phyloP scores from a whole-genome alignment of 1,140 invertebrate species.

The Trissolcus basalis region DNA sequence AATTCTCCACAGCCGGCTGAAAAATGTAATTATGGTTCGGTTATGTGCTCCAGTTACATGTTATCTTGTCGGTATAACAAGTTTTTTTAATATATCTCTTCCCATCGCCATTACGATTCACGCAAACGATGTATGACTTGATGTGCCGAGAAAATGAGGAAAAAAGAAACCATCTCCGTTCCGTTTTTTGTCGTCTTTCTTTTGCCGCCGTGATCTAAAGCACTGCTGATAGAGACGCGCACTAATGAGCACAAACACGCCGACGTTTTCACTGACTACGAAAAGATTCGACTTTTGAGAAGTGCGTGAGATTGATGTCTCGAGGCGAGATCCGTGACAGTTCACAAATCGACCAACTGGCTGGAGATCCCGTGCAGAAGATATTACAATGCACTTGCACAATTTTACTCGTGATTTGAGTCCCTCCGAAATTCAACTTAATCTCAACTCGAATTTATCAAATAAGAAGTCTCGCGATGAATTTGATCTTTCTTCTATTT shows the following conservation, averaged over 20 bases:
- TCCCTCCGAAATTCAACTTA: too few species aligned
- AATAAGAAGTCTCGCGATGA: too few species aligned
- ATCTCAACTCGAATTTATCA: too few species aligned
- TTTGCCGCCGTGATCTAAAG: slow-evolving; percentile 5
- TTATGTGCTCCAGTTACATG: too few species aligned
- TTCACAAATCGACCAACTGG: slow-evolving; percentile 19
- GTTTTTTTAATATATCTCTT: too few species aligned
- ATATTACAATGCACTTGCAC: not conserved
- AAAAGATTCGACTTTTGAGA: slow-evolving; percentile 21
- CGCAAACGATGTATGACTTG: slow-evolving; percentile 33
- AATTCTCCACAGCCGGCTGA: too few species aligned
- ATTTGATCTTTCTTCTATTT: too few species aligned
- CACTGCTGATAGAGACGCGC: slow-evolving; percentile 18
- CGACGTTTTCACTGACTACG: slow-evolving; percentile 27
- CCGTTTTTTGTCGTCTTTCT: slow-evolving; percentile 10
- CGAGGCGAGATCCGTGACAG: slow-evolving; percentile 6
- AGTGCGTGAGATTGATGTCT: slow-evolving; percentile 30
- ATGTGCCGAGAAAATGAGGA: slow-evolving; percentile 21
- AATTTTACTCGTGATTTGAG: too few species aligned
- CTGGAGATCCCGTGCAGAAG: not conserved
- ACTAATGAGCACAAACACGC: slow-evolving; percentile 38
- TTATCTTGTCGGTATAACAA: too few species aligned
- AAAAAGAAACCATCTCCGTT: slow-evolving; percentile 25
- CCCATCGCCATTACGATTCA: slow-evolving; percentile 8
- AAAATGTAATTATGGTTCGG: too few species aligned